Conservation (phyloP, 1,140 invertebrate species). For the Drosophila setifemur region DNA sequence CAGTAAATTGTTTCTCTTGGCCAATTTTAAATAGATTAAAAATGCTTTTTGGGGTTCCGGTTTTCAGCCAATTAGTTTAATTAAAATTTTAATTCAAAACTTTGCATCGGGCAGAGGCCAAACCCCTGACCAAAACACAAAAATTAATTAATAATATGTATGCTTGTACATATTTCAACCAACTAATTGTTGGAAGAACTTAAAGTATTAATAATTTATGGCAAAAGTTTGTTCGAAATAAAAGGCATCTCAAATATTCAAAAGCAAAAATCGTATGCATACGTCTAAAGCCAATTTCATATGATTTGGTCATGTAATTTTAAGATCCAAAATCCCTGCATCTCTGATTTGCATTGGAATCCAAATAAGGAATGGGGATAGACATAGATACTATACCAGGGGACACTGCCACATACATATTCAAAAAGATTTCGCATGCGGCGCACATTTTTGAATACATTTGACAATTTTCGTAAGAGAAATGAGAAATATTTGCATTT, state of each 20-base stretch:
- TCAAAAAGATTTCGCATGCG: conserved; percentile 78
- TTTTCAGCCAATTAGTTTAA: conserved; percentile 58
- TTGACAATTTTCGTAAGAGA: conserved; percentile 78
- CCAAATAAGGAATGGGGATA: conserved; percentile 26
- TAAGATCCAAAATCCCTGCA: conserved; percentile 42
- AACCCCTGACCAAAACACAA: too few relatives aligned
- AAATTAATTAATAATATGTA: conserved; percentile 16
- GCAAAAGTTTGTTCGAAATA: not conserved
- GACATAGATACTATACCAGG: not conserved
- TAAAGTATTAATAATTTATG: too few relatives aligned
- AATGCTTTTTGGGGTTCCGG: conserved; percentile 19
- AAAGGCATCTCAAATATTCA: too few relatives aligned
- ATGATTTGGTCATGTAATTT: conserved; percentile 36
- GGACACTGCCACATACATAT: conserved; percentile 53
- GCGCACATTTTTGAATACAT: conserved; percentile 80
- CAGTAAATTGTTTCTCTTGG: conserved; percentile 1
- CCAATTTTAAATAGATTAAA: conserved; percentile 29
- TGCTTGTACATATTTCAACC: too few relatives aligned
- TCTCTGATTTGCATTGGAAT: conserved; percentile 30
- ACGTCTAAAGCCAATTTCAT: conserved; percentile 19
- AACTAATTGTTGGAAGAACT: too few relatives aligned
- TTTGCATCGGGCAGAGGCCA: too few relatives aligned
- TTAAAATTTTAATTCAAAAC: conserved; percentile 42
- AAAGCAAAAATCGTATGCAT: not conserved
- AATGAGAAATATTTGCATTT: conserved; percentile 81